A percentile compares a stretch with the other conserved stretches of the same genome.
Conservation (phyloP, 2,113 vertebrate genomes). For the Syrmaticus mikado region DNA sequence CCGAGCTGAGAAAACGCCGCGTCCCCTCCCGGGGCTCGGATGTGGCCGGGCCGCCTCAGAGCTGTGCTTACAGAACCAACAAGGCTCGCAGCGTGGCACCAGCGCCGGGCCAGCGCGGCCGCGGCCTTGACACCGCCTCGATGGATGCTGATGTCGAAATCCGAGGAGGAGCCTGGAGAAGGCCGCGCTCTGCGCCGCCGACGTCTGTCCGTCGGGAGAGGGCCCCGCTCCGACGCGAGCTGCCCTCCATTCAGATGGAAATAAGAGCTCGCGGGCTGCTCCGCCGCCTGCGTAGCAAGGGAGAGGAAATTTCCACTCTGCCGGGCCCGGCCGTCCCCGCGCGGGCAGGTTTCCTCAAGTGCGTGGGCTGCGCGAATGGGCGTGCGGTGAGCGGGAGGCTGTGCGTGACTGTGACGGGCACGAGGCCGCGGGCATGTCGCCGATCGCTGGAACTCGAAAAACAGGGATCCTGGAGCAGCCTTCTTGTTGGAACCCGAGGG, state of each 20-base stretch:
- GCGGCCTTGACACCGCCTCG: slow-evolving; percentile 52
- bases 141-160: slow-evolving; percentile 31
- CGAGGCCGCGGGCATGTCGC: background rate
- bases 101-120: slow-evolving; percentile 33
- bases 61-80: slow-evolving; percentile 56
- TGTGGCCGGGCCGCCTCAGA: background rate
- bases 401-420: background rate
- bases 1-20: slow-evolving; percentile 26
- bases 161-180: slow-evolving; percentile 16
- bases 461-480: background rate
- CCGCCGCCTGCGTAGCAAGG: slow-evolving; percentile 56
- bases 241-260: slow-evolving; percentile 75
- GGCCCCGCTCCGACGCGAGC: slow-evolving; percentile 60
- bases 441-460: background rate
- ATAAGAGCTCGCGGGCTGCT: slow-evolving; percentile 64
- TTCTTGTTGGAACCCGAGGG: background rate
- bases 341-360: slow-evolving; percentile 46
- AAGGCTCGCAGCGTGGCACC: slow-evolving; percentile 43
- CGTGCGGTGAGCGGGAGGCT: slow-evolving; percentile 15
- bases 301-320: slow-evolving; percentile 84
- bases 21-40: slow-evolving; percentile 43
- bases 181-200: slow-evolving; percentile 34
- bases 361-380: slow-evolving; percentile 27
- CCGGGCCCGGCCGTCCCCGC: slow-evolving; percentile 65
- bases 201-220: slow-evolving; percentile 27